These are phyloP conservation scores for Seriola rivoliana DNA, from an alignment of 2,113 vertebrate genomes.

Conservation along the genomic window DNA sequence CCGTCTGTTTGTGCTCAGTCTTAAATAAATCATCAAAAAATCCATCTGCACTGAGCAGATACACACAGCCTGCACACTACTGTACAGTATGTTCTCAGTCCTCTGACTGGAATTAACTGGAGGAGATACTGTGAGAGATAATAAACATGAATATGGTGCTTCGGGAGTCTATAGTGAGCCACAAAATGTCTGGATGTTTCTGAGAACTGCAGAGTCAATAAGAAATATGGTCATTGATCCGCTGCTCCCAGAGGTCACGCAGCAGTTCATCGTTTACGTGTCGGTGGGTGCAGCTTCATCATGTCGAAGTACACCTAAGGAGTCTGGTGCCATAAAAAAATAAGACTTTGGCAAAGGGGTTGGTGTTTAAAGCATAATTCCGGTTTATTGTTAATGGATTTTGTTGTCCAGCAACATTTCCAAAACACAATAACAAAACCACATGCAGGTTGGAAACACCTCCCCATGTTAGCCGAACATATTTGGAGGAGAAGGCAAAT, in stretches of 20 bases:
- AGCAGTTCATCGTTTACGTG: neutral
- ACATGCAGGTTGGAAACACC: no score
- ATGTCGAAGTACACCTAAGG: neutral
- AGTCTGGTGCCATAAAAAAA: neutral
- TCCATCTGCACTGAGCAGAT: neutral
- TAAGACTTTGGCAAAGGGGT: neutral
- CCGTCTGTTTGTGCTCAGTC: slow-evolving; percentile 3
- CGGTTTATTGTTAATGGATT: no score
- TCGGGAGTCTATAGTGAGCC: neutral
- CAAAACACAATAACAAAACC: no score
- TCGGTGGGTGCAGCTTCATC: neutral
- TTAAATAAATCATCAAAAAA: slow-evolving; percentile 45
- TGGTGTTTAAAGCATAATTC: neutral
- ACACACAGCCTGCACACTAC: neutral
- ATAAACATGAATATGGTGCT: neutral
- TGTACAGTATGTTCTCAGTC: neutral
- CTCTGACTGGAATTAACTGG: no score
- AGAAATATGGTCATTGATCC: slow-evolving; percentile 7
- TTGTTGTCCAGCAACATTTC: no score
- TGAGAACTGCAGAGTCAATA: neutral
- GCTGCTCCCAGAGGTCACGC: neutral
- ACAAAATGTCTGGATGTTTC: neutral
- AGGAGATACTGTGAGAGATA: neutral
- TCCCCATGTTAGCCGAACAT: no score
- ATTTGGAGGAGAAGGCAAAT: no score